Conservation (phyloP, 2,113 vertebrate genomes). For the Monopterus albus region DNA sequence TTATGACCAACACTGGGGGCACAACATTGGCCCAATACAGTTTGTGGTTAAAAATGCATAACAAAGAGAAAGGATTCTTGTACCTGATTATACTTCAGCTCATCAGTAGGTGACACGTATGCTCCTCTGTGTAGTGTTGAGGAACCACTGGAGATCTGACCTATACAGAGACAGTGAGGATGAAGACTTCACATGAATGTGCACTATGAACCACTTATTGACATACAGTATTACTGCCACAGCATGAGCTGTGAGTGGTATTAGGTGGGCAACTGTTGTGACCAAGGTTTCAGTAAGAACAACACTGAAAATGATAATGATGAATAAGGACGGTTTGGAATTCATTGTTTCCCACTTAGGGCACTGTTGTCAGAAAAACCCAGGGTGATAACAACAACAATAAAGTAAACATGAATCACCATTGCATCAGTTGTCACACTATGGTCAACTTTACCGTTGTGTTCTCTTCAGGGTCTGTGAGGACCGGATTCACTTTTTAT, state of each 20-base stretch:
- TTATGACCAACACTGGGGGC: too few species aligned
- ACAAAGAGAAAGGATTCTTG: not conserved
- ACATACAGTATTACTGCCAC: too few species aligned
- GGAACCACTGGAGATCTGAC: conserved; percentile 90
- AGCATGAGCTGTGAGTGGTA: too few species aligned
- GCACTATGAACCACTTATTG: not conserved
- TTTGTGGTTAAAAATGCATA: not conserved
- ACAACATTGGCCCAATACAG: too few species aligned
- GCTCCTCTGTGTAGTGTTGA: conserved; percentile 96
- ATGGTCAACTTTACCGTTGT: too few species aligned
- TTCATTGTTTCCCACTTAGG: not conserved
- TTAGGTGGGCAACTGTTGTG: not conserved
- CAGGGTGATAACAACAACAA: too few species aligned
- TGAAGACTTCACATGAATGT: not conserved
- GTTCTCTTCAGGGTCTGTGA: too few species aligned
- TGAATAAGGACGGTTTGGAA: not conserved
- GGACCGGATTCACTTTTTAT: too few species aligned
- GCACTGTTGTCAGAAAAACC: too few species aligned
- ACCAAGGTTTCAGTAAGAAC: not conserved
- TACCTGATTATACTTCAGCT: conserved; percentile 98
- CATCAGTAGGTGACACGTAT: conserved; percentile 93
- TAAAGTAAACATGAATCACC: too few species aligned
- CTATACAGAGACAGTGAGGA: conserved; percentile 72
- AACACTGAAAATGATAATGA: not conserved
- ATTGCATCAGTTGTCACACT: too few species aligned